Evolutionary conservation across 2,797 vertebrate genomes (phyloP).

Genomic region (Sebastes matsubarae): DNA sequence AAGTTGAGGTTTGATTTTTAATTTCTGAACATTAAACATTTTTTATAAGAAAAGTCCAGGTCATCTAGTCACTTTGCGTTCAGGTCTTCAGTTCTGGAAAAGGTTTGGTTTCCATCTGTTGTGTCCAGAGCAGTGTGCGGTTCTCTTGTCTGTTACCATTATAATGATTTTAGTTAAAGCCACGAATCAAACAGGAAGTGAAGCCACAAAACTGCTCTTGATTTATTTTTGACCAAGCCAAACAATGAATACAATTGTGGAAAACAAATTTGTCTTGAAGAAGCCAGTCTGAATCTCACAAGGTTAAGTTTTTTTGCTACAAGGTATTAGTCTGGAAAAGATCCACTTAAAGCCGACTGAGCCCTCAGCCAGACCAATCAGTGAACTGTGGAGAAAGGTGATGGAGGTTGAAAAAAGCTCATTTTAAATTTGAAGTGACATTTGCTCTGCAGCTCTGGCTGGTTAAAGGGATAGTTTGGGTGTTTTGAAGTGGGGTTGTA

Average conservation of each 20-base stretch:
- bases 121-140: constrained; percentile 5
- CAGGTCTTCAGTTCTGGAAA: constrained; percentile 9
- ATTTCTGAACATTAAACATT: constrained; percentile 53
- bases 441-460: constrained; percentile 16
- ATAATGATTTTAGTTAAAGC: constrained; percentile 3
- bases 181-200: constrained; percentile 1
- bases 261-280: not conserved
- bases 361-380: constrained; percentile 10
- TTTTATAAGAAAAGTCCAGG: not conserved
- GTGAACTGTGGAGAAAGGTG: constrained; percentile 11
- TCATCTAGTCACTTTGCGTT: constrained; percentile 32
- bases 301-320: not conserved
- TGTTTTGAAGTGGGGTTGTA: no score
- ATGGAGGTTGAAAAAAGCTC: not conserved
- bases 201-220: not conserved
- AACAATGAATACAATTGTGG: not conserved
- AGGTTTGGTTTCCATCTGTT: constrained; percentile 50
- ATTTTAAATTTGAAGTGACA: constrained; percentile 12
- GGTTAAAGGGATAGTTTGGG: not conserved
- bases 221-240: not conserved
- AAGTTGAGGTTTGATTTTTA: constrained; percentile 65
- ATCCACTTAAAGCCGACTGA: constrained; percentile 22
- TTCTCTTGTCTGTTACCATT: not conserved
- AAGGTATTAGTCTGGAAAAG: constrained; percentile 1
- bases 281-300: not conserved